Evolutionary conservation across 1,140 invertebrate genomes (phyloP), one percentile per base, ranked within the genome.

Genomic region (Megathymus violae): DNA sequence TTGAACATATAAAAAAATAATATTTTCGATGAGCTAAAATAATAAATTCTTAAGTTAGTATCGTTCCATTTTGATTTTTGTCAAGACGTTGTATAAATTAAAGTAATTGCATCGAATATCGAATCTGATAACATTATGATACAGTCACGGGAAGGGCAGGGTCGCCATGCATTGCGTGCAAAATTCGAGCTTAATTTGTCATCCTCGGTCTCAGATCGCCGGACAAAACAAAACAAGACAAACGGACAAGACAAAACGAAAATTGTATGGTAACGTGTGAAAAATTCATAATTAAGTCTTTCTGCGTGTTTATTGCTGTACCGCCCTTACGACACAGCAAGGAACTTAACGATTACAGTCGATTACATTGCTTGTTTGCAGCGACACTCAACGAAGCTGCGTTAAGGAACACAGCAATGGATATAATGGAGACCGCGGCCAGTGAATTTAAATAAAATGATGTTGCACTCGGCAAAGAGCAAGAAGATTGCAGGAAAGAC

Each of bases 251-350:
- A 60, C 60, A 50, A 64, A 54, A 74, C 67, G 50, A 58, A 73
- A 67, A 69, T 62, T 58, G 47, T 61, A 59, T 54, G 51, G 51
- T 56, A 64, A 67, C 69, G 72, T 62, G 73, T 73, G 65, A 64
- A 62, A 68, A 76, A 71, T 74, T 69, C 64, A 67, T 76, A 78
- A 78, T 78, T 67, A 67, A 67, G 52, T 58, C 63, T 41, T 46
- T 64, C 51, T 64, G 31, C 44, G 60, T 54, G 36, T 31, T 56
- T n/a, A 25, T 38, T 34, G 34, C 38, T 51, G 43, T 43, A 63
- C 61, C 62, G 63, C 44, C 48, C 27, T 56, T 17, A 3, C 9
- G 1, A 31, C 38, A 0, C 5, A 5, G 2, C 6, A 22, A 1
- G 2, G 19, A 17, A 4, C 6, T 16, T 44, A 56, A 43, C 44